Percentiles rank a stretch among this genome's conserved stretches.
Evolutionary conservation across 2,797 vertebrate genomes (phyloP).

Genomic region (Takifugu ocellatus): DNA sequence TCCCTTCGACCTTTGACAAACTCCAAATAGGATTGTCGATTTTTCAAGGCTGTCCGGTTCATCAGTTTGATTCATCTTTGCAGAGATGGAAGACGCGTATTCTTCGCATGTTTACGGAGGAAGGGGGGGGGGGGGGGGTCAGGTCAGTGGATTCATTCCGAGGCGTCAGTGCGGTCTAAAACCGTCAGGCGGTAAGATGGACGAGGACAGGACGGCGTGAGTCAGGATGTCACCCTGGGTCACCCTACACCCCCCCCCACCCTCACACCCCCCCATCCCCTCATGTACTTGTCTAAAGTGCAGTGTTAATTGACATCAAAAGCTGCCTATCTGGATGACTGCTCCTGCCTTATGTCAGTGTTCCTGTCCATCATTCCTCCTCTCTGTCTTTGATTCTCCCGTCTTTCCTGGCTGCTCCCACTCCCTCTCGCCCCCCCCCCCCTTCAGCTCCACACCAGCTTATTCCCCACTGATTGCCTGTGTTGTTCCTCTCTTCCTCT

Average conservation of each 20-base stretch:
- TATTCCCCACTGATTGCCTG: conserved; percentile 26
- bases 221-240: conserved; percentile 37
- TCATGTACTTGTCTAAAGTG: conserved; percentile 43
- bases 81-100: conserved; percentile 43
- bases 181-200: conserved; percentile 28
- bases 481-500: conserved; percentile 29
- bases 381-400: conserved; percentile 14
- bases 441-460: conserved; percentile 14
- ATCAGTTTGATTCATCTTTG: conserved; percentile 64
- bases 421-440: conserved; percentile 8
- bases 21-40: conserved; percentile 51
- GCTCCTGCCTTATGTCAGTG: conserved; percentile 14
- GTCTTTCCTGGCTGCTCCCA: conserved; percentile 5
- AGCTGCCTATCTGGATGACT: no score
- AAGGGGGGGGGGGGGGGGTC: conserved; percentile 10
- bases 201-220: conserved; percentile 46
- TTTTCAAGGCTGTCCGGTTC: conserved; percentile 49
- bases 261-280: conserved; percentile 8
- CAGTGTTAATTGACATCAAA: conserved; percentile 63
- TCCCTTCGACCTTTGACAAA: conserved; percentile 64
- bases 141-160: conserved; percentile 22
- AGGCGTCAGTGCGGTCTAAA: conserved; percentile 20
- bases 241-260: conserved; percentile 25
- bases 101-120: conserved; percentile 20
- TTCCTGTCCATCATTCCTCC: conserved; percentile 45